Percentiles rank a stretch among this genome's conserved stretches.
Evolutionary conservation across 2,888 invertebrate genomes (phyloP).

Genomic region (Didymodactylos carnosus): DNA sequence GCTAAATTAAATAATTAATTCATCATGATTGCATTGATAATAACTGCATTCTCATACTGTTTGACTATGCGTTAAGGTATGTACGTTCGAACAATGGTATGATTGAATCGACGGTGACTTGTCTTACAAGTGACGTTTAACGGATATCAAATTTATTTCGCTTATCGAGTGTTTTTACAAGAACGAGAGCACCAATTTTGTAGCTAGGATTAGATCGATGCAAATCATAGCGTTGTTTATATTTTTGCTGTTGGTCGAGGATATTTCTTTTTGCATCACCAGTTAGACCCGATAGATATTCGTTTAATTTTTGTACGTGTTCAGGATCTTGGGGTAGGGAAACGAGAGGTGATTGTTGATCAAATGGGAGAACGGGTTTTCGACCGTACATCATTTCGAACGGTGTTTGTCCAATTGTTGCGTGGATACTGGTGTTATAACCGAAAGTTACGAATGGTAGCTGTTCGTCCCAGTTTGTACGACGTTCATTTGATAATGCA

Average conservation of each 20-base stretch:
- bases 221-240: neutral
- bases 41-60: too few relatives aligned
- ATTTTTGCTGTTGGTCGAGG: neutral
- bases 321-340: neutral
- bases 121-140: neutral
- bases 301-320: neutral
- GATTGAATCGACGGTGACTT: neutral
- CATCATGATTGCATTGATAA: too few relatives aligned
- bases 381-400: neutral
- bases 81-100: neutral
- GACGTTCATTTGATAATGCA: neutral
- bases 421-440: neutral
- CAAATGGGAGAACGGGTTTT: neutral
- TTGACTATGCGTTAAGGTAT: too few relatives aligned
- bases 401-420: neutral
- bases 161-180: neutral
- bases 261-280: neutral
- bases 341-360: neutral
- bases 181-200: neutral
- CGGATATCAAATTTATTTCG: neutral
- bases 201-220: neutral
- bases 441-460: neutral
- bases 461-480: neutral
- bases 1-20: too few relatives aligned
- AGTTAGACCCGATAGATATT: neutral